Conservation (phyloP, 1,140 invertebrate genomes). For the Lucilia sericata region DNA sequence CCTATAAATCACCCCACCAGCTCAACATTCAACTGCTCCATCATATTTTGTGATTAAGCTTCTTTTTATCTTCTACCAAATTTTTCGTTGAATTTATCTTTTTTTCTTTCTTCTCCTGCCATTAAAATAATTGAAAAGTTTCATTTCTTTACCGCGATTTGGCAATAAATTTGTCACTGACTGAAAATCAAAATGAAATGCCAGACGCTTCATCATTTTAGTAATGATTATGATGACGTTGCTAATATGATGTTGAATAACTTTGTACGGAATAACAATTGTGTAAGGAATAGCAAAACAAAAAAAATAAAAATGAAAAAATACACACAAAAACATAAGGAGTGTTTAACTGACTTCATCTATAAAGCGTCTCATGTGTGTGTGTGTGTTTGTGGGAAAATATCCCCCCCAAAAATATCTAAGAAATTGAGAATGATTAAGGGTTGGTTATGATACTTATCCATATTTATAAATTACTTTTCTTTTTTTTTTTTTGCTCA, state of each 20-base stretch:
- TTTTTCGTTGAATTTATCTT: not conserved
- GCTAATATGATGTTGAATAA: constrained; percentile 32
- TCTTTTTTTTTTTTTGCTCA: not conserved
- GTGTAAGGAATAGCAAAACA: not conserved
- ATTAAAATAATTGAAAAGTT: constrained; percentile 44
- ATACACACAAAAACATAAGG: constrained; percentile 37
- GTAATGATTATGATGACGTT: constrained; percentile 43
- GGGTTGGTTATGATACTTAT: constrained; percentile 26
- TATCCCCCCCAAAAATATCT: not conserved
- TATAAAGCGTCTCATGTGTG: not conserved
- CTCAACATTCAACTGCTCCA: too few relatives aligned
- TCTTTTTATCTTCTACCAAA: not conserved
- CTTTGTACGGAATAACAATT: constrained; percentile 5
- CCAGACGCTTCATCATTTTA: constrained; percentile 32
- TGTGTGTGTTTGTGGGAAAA: not conserved
- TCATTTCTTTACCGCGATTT: constrained; percentile 29
- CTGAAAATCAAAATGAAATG: constrained; percentile 39
- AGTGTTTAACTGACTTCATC: not conserved
- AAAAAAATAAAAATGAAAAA: not conserved
- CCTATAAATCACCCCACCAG: not conserved
- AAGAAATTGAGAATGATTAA: constrained; percentile 7
- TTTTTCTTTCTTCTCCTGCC: not conserved
- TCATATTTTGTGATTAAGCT: too few relatives aligned
- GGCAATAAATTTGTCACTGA: constrained; percentile 44
- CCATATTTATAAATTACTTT: not conserved